phyloP scores from a whole-genome alignment of 1,140 invertebrate genomes.

The Seison nebaliae region DNA sequence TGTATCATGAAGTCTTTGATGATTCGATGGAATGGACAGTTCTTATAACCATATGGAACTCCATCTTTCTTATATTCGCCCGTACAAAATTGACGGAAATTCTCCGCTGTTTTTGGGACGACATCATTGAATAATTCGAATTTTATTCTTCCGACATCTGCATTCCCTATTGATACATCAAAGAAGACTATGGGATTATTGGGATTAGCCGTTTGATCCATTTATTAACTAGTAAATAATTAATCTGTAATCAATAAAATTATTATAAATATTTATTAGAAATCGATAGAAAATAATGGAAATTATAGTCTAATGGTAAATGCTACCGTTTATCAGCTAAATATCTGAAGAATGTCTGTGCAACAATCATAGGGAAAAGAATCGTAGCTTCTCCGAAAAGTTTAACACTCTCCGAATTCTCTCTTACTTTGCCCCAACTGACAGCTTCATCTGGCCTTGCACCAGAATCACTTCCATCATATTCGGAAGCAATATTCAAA shows the following conservation, averaged over 20 bases:
- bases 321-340: constrained; percentile 4
- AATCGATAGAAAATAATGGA: too few relatives aligned
- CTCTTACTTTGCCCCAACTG: constrained; percentile 87
- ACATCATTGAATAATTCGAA: constrained; percentile 26
- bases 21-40: constrained; percentile 76
- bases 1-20: constrained; percentile 95
- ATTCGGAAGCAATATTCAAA: constrained; percentile 84
- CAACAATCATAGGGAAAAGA: constrained; percentile 72
- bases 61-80: constrained; percentile 62
- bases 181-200: constrained; percentile 77
- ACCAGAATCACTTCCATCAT: constrained; percentile 90
- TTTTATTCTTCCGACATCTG: constrained; percentile 28
- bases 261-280: too few relatives aligned
- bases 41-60: constrained; percentile 84
- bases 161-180: constrained; percentile 40
- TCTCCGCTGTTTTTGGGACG: constrained; percentile 27
- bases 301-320: too few relatives aligned
- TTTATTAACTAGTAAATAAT: too few relatives aligned
- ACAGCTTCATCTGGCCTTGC: constrained; percentile 87
- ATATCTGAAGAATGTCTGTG: constrained; percentile 58
- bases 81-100: constrained; percentile 65
- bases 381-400: constrained; percentile 77
- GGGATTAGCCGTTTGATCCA: too few relatives aligned
- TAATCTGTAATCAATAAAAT: too few relatives aligned
- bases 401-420: constrained; percentile 53